Percentiles rank a stretch among this genome's conserved stretches.
Evolutionary conservation across 2,888 invertebrate genomes (phyloP).

Genomic region (Bunonema sp.): DNA sequence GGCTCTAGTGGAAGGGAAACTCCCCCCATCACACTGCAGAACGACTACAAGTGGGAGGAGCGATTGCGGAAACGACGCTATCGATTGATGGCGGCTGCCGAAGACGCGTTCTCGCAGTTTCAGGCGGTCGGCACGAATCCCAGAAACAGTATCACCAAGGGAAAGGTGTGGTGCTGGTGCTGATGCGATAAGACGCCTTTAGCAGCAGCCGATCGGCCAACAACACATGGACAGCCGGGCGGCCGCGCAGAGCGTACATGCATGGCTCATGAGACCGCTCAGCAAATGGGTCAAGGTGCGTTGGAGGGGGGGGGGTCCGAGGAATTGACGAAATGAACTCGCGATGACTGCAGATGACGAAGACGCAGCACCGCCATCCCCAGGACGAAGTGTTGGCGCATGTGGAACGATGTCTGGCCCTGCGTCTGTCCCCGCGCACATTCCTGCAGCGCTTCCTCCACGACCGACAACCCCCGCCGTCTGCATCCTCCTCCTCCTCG

Average conservation of each 20-base stretch:
- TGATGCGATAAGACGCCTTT: too few species aligned
- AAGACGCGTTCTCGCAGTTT: constrained; percentile 94
- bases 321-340: too few species aligned
- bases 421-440: constrained; percentile 80
- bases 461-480: constrained; percentile 15
- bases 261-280: constrained; percentile 80
- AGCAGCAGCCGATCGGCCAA: too few species aligned
- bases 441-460: constrained; percentile 81
- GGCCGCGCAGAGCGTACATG: constrained; percentile 91
- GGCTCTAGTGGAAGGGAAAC: too few species aligned
- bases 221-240: constrained; percentile 71
- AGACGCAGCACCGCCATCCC: constrained; percentile 86
- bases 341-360: constrained; percentile 70
- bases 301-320: too few species aligned
- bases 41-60: constrained; percentile 69
- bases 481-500: background rate
- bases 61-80: constrained; percentile 77
- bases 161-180: too few species aligned
- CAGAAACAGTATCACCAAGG: too few species aligned
- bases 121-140: constrained; percentile 10
- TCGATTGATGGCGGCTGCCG: constrained; percentile 75
- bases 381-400: constrained; percentile 77
- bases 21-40: constrained; percentile 87
- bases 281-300: constrained; percentile 80
- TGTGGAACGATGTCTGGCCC: constrained; percentile 73